phyloP scores from a whole-genome alignment of 2,113 vertebrate species.

The Panthera uncia region DNA sequence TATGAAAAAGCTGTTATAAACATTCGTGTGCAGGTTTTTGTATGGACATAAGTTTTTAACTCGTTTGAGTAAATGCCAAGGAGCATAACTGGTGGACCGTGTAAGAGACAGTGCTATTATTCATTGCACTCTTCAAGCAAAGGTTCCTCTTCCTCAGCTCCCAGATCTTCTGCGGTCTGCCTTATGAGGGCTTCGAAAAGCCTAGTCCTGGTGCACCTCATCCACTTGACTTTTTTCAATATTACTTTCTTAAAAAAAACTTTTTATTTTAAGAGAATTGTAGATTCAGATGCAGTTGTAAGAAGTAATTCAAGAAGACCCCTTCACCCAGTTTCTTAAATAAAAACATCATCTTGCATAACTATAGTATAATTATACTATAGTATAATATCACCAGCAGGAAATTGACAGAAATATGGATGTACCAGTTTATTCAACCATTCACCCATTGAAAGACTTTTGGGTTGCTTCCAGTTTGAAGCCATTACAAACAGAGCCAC shows the following conservation, averaged over 20 bases:
- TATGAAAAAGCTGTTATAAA: background rate
- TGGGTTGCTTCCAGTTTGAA: background rate
- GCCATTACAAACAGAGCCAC: background rate
- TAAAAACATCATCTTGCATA: background rate
- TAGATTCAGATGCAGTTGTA: background rate
- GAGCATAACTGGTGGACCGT: fast-evolving
- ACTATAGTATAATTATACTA: background rate
- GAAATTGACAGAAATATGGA: background rate
- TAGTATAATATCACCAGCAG: background rate
- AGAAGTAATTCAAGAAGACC: background rate
- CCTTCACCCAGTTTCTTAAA: background rate
- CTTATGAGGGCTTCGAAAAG: background rate
- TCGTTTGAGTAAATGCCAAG: background rate
- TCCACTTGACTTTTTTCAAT: background rate
- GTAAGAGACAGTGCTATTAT: too few species aligned
- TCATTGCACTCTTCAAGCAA: too few species aligned
- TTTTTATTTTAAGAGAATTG: background rate
- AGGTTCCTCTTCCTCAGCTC: background rate
- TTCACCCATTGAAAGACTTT: background rate
- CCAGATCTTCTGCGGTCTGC: background rate
- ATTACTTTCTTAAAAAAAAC: background rate
- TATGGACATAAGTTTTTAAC: background rate
- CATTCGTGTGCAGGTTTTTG: background rate
- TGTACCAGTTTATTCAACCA: background rate
- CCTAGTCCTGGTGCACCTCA: background rate